Evolutionary conservation across 2,113 vertebrate species (phyloP).

Genomic region (Falco punctatus): DNA sequence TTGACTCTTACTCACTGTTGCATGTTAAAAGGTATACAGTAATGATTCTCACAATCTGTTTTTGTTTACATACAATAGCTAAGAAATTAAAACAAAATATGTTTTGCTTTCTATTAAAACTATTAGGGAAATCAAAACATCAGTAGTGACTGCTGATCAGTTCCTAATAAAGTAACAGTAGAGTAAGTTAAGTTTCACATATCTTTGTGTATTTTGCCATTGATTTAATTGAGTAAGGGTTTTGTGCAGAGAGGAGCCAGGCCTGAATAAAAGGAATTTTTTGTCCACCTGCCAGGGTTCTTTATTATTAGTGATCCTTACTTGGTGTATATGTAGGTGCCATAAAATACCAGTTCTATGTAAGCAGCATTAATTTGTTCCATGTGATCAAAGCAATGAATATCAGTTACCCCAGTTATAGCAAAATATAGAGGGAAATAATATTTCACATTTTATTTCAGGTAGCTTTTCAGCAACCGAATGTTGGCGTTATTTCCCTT

Average conservation of each 20-base stretch:
- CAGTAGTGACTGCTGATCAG: not conserved
- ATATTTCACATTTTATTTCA: not conserved
- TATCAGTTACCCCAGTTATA: not conserved
- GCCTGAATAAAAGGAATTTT: not conserved
- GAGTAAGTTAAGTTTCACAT: not conserved
- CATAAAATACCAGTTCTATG: not conserved
- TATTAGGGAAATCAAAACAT: not conserved
- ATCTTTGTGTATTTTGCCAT: not conserved
- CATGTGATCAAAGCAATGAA: not conserved
- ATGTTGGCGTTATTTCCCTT: not conserved
- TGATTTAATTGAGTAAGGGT: not conserved
- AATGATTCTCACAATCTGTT: not conserved
- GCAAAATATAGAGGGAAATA: not conserved
- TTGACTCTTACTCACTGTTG: constrained; percentile 24
- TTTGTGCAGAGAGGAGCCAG: not conserved
- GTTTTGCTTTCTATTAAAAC: not conserved
- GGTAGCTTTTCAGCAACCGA: not conserved
- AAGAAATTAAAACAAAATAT: not conserved
- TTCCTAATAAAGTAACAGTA: not conserved
- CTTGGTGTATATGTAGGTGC: not conserved
- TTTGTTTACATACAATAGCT: not conserved
- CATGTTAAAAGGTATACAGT: not conserved
- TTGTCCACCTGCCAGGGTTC: not conserved
- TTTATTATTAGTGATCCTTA: not conserved
- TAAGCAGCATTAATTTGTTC: not conserved